Conservation (phyloP, 2,113 vertebrate genomes). For the Passerina amoena region DNA sequence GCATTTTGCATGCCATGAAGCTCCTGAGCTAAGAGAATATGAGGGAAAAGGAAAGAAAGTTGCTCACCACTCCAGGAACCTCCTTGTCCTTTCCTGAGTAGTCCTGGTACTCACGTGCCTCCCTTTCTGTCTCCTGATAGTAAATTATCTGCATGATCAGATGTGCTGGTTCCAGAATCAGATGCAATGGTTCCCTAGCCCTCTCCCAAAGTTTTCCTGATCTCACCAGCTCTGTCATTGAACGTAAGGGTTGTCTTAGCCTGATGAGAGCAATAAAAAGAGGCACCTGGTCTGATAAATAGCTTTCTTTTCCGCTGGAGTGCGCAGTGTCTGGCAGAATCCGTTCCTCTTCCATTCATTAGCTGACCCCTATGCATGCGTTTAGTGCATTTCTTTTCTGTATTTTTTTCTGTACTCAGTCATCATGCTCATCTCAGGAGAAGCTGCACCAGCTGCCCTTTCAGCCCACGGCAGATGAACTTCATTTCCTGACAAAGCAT, state of each 20-base stretch:
- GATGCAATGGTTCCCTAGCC: neutral
- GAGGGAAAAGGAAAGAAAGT: slow-evolving; percentile 48
- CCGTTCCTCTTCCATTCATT: slow-evolving; percentile 43
- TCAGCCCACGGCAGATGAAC: slow-evolving; percentile 95
- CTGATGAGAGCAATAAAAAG: neutral
- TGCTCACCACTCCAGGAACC: slow-evolving; percentile 65
- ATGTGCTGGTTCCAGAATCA: neutral
- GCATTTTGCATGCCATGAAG: slow-evolving; percentile 62
- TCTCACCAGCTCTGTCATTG: neutral
- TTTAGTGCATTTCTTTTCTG: slow-evolving; percentile 71
- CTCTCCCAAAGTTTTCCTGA: neutral
- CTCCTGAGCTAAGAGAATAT: slow-evolving; percentile 36
- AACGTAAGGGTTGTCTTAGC: neutral
- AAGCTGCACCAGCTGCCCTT: slow-evolving; percentile 98
- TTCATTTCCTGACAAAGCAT: slow-evolving; percentile 98
- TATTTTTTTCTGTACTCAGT: slow-evolving; percentile 87
- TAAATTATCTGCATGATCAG: neutral
- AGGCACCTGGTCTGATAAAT: slow-evolving; percentile 64
- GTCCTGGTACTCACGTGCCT: neutral
- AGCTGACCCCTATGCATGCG: slow-evolving; percentile 62
- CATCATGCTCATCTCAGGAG: slow-evolving; percentile 99
- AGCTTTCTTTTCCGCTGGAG: slow-evolving; percentile 39
- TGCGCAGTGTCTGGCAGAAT: slow-evolving; percentile 26
- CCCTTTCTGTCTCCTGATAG: neutral
- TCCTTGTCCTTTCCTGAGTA: neutral